These are phyloP conservation scores for Australoheros scitulus DNA, from an alignment of 2,113 vertebrate species.

Conservation along the genomic window DNA sequence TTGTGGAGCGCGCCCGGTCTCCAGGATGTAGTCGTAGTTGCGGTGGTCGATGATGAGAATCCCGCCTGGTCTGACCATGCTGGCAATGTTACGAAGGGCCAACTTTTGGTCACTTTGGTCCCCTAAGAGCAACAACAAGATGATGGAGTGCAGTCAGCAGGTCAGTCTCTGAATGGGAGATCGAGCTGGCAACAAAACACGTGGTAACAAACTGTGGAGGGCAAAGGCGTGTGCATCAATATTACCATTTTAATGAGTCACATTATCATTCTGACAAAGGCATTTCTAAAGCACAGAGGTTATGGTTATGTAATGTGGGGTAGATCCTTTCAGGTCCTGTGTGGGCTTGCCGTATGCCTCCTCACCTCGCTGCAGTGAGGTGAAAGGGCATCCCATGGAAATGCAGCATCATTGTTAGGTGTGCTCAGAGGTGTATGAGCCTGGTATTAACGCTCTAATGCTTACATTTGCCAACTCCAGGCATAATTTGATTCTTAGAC, in stretches of 20 bases:
- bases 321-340: not conserved
- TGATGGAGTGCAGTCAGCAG: not conserved
- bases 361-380: not conserved
- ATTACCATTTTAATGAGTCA: not conserved
- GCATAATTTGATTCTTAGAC: not conserved
- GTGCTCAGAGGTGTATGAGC: not conserved
- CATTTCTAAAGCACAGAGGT: not conserved
- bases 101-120: conserved; percentile 94
- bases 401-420: not conserved
- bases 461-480: not conserved
- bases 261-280: not conserved
- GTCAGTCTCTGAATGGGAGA: not conserved
- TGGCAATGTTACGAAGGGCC: conserved; percentile 92
- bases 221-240: not conserved
- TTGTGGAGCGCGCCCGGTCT: conserved; percentile 87
- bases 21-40: conserved; percentile 96
- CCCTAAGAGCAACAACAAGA: conserved; percentile 74
- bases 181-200: not conserved
- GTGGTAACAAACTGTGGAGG: not conserved
- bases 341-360: not conserved
- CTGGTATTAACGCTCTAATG: not conserved
- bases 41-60: conserved; percentile 95
- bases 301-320: not conserved
- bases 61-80: conserved; percentile 91
- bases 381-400: not conserved